phyloP scores from a whole-genome alignment of 2,888 invertebrate species.

The Chelonus formosanus region DNA sequence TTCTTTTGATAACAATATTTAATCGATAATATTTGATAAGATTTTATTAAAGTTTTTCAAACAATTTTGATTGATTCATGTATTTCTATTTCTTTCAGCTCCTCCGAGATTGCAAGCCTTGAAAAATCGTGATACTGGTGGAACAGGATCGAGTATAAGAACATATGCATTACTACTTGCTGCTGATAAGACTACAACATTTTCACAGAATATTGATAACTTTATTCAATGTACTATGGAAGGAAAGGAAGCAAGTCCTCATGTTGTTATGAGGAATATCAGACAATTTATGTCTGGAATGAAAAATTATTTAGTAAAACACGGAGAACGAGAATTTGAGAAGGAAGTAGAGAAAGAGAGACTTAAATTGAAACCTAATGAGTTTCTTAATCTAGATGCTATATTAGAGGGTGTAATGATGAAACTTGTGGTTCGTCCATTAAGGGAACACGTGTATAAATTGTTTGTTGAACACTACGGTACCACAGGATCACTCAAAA shows the following conservation, averaged over 20 bases:
- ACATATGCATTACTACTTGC: constrained; percentile 83
- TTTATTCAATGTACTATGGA: constrained; percentile 93
- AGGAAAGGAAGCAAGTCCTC: constrained; percentile 87
- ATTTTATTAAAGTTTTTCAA: constrained; percentile 8
- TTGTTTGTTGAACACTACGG: constrained; percentile 91
- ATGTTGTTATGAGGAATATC: constrained; percentile 89
- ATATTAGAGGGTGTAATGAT: constrained; percentile 95
- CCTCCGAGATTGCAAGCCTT: constrained; percentile 80
- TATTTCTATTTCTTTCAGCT: constrained; percentile 67
- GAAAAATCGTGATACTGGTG: constrained; percentile 69
- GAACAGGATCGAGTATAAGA: constrained; percentile 76
- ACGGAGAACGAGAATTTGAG: constrained; percentile 92
- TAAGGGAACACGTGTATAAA: constrained; percentile 84
- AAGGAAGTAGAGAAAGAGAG: constrained; percentile 89
- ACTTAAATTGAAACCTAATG: constrained; percentile 83
- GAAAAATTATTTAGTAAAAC: constrained; percentile 96
- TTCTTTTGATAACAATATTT: neutral
- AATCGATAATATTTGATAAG: constrained; percentile 22
- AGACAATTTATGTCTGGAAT: constrained; percentile 98
- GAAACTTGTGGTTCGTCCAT: constrained; percentile 85
- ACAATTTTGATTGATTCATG: constrained; percentile 16
- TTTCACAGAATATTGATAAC: constrained; percentile 91
- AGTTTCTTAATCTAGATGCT: constrained; percentile 94
- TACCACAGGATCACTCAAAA: constrained; percentile 75
- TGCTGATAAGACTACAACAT: constrained; percentile 86